Evolutionary conservation across 1,140 invertebrate species (phyloP).

Genomic region (Heliconius hermathena): DNA sequence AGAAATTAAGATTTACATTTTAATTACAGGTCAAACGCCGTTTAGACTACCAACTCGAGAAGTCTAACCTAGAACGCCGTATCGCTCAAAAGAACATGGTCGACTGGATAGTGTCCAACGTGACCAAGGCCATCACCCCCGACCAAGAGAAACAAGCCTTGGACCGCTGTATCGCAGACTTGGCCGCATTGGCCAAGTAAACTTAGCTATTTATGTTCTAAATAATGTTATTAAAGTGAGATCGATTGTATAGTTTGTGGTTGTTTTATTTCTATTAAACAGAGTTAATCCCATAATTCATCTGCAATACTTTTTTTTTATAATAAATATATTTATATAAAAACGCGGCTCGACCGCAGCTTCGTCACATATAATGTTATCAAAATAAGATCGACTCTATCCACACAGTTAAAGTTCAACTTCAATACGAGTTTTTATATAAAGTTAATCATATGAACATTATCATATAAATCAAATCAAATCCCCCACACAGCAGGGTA

Average conservation of each 20-base stretch:
- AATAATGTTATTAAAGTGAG: slow-evolving; percentile 40
- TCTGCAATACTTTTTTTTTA: no score
- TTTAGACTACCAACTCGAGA: slow-evolving; percentile 95
- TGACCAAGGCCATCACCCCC: slow-evolving; percentile 93
- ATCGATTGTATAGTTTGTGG: slow-evolving; percentile 31
- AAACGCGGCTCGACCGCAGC: no score
- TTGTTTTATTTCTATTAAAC: slow-evolving; percentile 26
- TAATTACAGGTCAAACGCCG: slow-evolving; percentile 87
- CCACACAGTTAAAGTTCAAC: no score
- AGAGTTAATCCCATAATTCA: no score
- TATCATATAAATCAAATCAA: no score
- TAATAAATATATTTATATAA: no score
- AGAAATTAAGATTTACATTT: no score
- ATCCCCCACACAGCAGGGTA: no score
- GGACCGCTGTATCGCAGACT: slow-evolving; percentile 93
- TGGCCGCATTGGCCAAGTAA: slow-evolving; percentile 85
- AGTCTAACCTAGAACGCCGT: slow-evolving; percentile 88
- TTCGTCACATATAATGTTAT: no score
- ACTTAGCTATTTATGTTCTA: slow-evolving; percentile 38
- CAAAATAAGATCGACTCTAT: no score
- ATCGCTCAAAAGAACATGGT: slow-evolving; percentile 96
- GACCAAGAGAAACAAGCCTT: slow-evolving; percentile 96
- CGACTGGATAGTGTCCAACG: slow-evolving; percentile 94
- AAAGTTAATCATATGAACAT: no score
- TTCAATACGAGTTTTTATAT: no score